phyloP scores from a whole-genome alignment of 1,140 invertebrate species.

The Chironomus striatipennis region DNA sequence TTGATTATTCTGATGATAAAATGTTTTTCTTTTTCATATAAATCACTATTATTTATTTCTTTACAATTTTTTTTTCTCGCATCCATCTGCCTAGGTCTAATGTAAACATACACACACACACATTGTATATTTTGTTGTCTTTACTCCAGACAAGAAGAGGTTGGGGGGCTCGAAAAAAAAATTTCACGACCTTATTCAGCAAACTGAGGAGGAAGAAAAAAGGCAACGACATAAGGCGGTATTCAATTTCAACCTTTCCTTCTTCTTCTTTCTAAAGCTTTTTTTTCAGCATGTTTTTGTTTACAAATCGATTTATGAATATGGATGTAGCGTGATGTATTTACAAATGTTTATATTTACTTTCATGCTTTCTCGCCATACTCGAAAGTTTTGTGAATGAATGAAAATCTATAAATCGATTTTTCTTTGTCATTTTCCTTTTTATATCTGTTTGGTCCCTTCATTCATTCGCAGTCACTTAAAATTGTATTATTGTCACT shows the following conservation, averaged over 20 bases:
- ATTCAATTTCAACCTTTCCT: background rate
- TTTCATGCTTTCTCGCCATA: background rate
- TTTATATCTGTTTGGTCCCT: background rate
- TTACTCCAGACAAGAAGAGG: background rate
- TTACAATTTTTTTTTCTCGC: background rate
- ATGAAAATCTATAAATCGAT: slow-evolving; percentile 18
- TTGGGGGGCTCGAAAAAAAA: background rate
- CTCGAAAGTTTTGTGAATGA: background rate
- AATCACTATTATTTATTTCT: slow-evolving; percentile 1
- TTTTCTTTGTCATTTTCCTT: background rate
- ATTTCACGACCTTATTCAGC: no score
- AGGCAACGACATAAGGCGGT: no score
- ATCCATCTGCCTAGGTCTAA: background rate
- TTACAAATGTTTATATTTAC: slow-evolving; percentile 16
- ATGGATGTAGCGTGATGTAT: slow-evolving; percentile 15
- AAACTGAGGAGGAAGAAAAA: no score
- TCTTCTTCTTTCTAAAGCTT: background rate
- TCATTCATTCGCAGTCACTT: background rate
- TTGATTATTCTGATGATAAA: background rate
- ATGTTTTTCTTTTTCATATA: background rate
- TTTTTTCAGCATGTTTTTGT: background rate
- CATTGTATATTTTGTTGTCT: background rate
- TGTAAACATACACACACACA: no score
- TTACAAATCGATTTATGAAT: slow-evolving; percentile 21
- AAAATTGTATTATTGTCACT: no score